A percentile compares a stretch with the other conserved stretches of the same genome.
These are phyloP conservation scores for Microplitis deprimator DNA, from an alignment of 2,888 invertebrate species.

Conservation along the genomic window DNA sequence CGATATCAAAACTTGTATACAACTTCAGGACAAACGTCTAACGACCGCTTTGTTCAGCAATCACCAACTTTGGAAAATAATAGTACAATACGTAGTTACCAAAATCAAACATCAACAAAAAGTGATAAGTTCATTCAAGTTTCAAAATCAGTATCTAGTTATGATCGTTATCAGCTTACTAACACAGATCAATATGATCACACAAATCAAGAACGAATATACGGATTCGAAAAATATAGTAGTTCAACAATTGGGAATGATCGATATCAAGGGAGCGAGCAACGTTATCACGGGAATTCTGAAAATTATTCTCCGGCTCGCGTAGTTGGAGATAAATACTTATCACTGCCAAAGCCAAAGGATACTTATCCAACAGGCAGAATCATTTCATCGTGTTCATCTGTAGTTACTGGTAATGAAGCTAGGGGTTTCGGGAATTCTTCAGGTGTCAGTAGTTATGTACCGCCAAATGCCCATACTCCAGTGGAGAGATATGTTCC, in stretches of 20 bases:
- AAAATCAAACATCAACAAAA: conserved; percentile 52
- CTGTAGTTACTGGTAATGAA: conserved; percentile 42
- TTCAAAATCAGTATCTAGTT: conserved; percentile 63
- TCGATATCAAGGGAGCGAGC: conserved; percentile 36
- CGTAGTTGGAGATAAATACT: conserved; percentile 62
- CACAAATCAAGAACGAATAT: conserved; percentile 50
- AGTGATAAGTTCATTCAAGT: conserved; percentile 65
- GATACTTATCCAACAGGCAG: conserved; percentile 64
- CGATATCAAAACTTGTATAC: conserved; percentile 53
- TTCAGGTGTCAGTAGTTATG: conserved; percentile 69
- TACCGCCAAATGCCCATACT: conserved; percentile 82
- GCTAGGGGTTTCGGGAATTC: conserved; percentile 39
- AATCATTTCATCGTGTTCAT: conserved; percentile 57
- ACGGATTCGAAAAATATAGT: conserved; percentile 47
- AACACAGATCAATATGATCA: conserved; percentile 58
- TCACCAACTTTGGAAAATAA: conserved; percentile 58
- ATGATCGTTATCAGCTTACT: conserved; percentile 45
- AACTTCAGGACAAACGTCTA: conserved; percentile 54
- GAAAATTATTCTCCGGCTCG: conserved; percentile 67
- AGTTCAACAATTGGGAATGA: conserved; percentile 35
- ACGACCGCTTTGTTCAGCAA: conserved; percentile 55
- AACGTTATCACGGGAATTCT: conserved; percentile 59
- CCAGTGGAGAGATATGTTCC: conserved; percentile 83
- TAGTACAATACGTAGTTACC: conserved; percentile 42
- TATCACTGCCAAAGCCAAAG: conserved; percentile 67